phyloP scores from a whole-genome alignment of 2,113 vertebrate genomes.

The Oxyura jamaicensis region DNA sequence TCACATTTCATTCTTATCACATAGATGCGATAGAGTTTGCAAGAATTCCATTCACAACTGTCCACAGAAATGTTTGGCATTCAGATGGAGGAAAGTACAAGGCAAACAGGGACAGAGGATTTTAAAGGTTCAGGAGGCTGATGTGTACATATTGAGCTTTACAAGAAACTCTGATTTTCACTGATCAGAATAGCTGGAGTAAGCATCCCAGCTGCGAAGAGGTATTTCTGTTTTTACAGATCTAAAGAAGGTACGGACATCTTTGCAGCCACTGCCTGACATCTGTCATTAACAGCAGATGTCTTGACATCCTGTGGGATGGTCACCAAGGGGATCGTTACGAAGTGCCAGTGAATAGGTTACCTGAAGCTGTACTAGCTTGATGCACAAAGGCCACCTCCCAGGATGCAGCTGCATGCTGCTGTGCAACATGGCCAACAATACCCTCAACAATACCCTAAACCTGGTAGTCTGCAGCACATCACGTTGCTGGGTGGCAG shows the following conservation, averaged over 20 bases:
- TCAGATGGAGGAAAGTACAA: background rate
- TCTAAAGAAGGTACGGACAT: rapidly evolving
- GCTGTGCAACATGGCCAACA: background rate
- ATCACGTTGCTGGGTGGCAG: background rate
- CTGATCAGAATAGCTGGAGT: background rate
- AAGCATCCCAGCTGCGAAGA: background rate
- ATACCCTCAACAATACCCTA: rapidly evolving
- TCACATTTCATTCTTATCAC: background rate
- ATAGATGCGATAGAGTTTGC: background rate
- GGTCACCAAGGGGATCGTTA: background rate
- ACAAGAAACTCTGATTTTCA: background rate
- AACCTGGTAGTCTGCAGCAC: background rate
- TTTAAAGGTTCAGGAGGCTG: background rate
- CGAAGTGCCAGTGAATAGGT: background rate
- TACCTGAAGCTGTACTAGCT: background rate
- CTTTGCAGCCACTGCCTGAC: background rate
- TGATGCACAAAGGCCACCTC: background rate
- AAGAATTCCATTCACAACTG: background rate
- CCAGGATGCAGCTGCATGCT: background rate
- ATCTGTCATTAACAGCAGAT: background rate
- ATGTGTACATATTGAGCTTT: background rate
- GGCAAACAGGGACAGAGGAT: background rate
- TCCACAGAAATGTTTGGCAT: background rate
- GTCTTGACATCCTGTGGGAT: background rate
- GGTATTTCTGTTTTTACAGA: background rate